These are phyloP conservation scores for Nycticebus coucang DNA, from an alignment of 2,113 vertebrate species.

Conservation along the genomic window DNA sequence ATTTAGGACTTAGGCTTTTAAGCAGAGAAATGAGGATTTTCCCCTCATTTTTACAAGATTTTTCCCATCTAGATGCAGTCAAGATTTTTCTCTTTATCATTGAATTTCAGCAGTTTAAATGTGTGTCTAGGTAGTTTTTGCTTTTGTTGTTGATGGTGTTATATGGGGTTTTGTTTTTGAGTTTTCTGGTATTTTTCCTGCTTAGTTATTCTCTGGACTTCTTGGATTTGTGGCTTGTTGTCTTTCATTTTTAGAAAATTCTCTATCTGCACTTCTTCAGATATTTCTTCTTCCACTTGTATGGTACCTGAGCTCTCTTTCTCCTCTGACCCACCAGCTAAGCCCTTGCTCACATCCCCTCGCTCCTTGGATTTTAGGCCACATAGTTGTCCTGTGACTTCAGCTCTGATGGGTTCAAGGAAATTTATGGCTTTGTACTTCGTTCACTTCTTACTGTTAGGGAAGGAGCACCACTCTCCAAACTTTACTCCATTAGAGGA, in stretches of 20 bases:
- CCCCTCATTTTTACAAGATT: background rate
- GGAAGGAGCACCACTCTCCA: background rate
- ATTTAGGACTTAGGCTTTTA: background rate
- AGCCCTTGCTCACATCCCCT: background rate
- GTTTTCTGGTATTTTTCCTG: background rate
- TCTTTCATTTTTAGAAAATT: constrained; percentile 11
- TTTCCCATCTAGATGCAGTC: background rate
- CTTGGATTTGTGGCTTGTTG: background rate
- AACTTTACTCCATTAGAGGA: background rate
- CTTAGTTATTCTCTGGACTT: background rate
- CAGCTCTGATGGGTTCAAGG: constrained; percentile 25
- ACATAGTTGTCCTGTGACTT: background rate
- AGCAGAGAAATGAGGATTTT: background rate
- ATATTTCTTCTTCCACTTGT: background rate
- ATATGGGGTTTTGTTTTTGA: background rate
- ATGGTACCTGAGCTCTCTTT: background rate
- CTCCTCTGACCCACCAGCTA: background rate
- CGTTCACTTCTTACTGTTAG: background rate
- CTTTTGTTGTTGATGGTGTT: background rate
- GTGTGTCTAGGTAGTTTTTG: background rate
- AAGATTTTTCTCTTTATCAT: background rate
- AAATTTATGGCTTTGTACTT: constrained; percentile 3
- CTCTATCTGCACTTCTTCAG: background rate
- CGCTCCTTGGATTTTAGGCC: constrained; percentile 9
- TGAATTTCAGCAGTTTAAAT: constrained; percentile 6